A percentile compares a stretch with the other conserved stretches of the same genome.
phyloP scores from a whole-genome alignment of 2,888 invertebrate species.

The Macropis europaea region DNA sequence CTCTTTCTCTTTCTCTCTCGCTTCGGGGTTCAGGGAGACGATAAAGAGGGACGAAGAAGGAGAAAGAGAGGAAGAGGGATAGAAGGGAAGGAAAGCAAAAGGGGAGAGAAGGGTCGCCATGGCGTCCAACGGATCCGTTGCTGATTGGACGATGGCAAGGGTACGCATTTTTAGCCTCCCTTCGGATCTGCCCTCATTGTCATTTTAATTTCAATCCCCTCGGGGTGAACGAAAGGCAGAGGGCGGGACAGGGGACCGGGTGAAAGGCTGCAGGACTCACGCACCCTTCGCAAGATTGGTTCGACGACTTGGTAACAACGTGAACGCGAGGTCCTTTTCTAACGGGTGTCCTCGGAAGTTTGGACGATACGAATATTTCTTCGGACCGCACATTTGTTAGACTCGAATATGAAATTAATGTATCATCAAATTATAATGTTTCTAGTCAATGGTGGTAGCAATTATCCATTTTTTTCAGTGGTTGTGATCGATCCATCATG shows the following conservation, averaged over 20 bases:
- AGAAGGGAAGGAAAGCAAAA: conserved; percentile 15
- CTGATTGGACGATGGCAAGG: conserved; percentile 75
- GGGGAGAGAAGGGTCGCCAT: conserved; percentile 66
- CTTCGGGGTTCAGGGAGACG: conserved; percentile 7
- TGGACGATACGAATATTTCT: too few species aligned
- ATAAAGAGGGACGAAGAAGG: conserved; percentile 13
- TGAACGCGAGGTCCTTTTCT: conserved; percentile 45
- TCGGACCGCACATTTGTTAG: too few species aligned
- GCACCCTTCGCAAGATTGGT: conserved; percentile 71
- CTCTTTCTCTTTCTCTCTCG: not conserved
- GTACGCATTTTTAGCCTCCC: conserved; percentile 77
- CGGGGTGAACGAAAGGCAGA: conserved; percentile 59
- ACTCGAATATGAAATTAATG: too few species aligned
- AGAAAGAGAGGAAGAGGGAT: conserved; percentile 17
- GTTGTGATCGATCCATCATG: too few species aligned
- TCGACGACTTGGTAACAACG: conserved; percentile 66
- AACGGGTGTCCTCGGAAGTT: conserved; percentile 50
- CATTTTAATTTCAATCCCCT: conserved; percentile 79
- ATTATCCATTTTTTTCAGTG: too few species aligned
- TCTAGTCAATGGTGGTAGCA: too few species aligned
- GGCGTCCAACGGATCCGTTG: conserved; percentile 71
- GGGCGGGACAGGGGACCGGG: conserved; percentile 53
- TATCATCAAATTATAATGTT: too few species aligned
- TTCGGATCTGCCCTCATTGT: conserved; percentile 78
- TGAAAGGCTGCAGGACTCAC: conserved; percentile 43